These are phyloP conservation scores for Tetramorium bicarinatum DNA, from an alignment of 2,888 invertebrate genomes.

Conservation along the genomic window DNA sequence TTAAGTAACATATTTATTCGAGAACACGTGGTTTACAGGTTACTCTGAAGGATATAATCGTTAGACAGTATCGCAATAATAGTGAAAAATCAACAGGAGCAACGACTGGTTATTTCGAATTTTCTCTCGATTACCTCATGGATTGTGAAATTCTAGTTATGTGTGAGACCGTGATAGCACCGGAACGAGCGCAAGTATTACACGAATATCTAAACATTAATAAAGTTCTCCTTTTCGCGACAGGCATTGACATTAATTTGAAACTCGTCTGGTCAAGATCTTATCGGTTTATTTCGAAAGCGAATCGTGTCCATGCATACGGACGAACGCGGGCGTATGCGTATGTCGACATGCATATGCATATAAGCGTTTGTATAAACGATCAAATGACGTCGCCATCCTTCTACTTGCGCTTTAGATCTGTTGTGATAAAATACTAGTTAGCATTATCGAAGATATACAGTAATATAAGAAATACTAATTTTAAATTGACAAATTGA, in stretches of 20 bases:
- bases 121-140: constrained; percentile 47
- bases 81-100: constrained; percentile 5
- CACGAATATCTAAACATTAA: constrained; percentile 71
- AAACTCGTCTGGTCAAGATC: constrained; percentile 79
- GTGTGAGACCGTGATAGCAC: constrained; percentile 62
- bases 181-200: constrained; percentile 41
- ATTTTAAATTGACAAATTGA: neutral
- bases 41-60: constrained; percentile 3
- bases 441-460: neutral
- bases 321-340: constrained; percentile 34
- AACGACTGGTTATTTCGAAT: constrained; percentile 20
- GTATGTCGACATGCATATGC: constrained; percentile 38
- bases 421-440: neutral
- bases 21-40: neutral
- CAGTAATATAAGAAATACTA: neutral
- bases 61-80: constrained; percentile 9
- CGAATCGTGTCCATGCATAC: constrained; percentile 67
- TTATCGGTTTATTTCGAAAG: constrained; percentile 81
- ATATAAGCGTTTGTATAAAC: constrained; percentile 28
- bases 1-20: neutral
- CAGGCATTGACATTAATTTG: constrained; percentile 81
- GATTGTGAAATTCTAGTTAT: constrained; percentile 53
- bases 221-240: constrained; percentile 73
- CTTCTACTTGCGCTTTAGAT: constrained; percentile 6
- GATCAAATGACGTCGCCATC: constrained; percentile 33